Evolutionary conservation across 2,113 vertebrate genomes (phyloP).

Genomic region (Hippopotamus amphibius): DNA sequence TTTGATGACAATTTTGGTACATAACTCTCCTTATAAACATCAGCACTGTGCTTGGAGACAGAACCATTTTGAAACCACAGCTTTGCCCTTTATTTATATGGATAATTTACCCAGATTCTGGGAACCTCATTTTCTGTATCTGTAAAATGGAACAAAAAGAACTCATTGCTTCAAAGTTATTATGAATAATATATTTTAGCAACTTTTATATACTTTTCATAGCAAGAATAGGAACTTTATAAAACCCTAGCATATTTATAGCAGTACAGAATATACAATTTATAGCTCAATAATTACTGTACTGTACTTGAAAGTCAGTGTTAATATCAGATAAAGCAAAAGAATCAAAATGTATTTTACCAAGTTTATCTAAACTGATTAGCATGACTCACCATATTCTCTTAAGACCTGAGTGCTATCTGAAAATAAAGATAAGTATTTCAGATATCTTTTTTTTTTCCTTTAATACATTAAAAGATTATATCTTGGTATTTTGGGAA

Average conservation of each 20-base stretch:
- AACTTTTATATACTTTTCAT: not conserved
- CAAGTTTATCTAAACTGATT: conserved; percentile 19
- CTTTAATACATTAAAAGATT: not conserved
- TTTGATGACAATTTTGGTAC: not conserved
- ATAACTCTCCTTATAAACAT: not conserved
- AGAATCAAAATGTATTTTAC: not conserved
- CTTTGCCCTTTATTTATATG: not conserved
- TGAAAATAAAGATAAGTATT: conserved; percentile 44
- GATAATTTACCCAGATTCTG: not conserved
- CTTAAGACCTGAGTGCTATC: not conserved
- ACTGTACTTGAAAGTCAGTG: not conserved
- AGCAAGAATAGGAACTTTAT: not conserved
- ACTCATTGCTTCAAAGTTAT: not conserved
- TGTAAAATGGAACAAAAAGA: conserved; percentile 43
- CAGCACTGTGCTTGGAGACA: not conserved
- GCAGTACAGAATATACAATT: not conserved
- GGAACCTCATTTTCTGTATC: not conserved
- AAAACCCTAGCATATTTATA: not conserved
- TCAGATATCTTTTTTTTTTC: not conserved
- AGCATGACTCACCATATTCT: not conserved
- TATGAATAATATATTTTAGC: not conserved
- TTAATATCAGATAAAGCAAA: not conserved
- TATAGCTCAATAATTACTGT: not conserved
- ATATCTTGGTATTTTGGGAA: not conserved
- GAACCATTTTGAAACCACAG: not conserved